These are phyloP conservation scores for Amphimallon solstitiale DNA, from an alignment of 2,888 invertebrate species.

Conservation along the genomic window DNA sequence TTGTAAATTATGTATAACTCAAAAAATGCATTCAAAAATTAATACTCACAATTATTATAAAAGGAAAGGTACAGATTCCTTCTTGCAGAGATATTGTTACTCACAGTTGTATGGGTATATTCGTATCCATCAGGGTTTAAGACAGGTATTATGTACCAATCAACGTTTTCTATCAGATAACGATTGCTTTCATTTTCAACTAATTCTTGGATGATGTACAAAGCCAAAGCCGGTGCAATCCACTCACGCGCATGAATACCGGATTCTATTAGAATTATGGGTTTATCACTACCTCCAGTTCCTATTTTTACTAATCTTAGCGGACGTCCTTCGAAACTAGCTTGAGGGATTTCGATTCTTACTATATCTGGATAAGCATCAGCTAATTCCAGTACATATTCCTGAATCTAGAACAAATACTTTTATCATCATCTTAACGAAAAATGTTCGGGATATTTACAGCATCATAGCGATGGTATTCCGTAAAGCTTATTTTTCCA, in stretches of 20 bases:
- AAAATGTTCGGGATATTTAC: no score
- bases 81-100: background rate
- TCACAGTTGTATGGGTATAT: slow-evolving; percentile 62
- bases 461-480: no score
- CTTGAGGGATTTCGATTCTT: slow-evolving; percentile 66
- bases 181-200: slow-evolving; percentile 57
- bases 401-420: slow-evolving; percentile 47
- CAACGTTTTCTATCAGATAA: slow-evolving; percentile 60
- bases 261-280: slow-evolving; percentile 67
- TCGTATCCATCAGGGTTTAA: slow-evolving; percentile 69
- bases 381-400: slow-evolving; percentile 64
- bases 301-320: slow-evolving; percentile 68
- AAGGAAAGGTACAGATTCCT: slow-evolving; percentile 65
- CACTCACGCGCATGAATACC: slow-evolving; percentile 76
- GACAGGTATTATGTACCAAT: slow-evolving; percentile 65
- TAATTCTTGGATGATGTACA: slow-evolving; percentile 70
- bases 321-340: slow-evolving; percentile 63
- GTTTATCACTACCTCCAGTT: slow-evolving; percentile 58
- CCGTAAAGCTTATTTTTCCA: no score
- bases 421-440: no score
- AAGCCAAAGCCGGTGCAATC: slow-evolving; percentile 71
- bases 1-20: background rate
- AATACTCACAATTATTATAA: slow-evolving; percentile 66
- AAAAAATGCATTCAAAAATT: slow-evolving; percentile 53
- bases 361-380: slow-evolving; percentile 63